Evolutionary conservation across 2,113 vertebrate species (phyloP).

Genomic region (Erpornis zantholeuca): DNA sequence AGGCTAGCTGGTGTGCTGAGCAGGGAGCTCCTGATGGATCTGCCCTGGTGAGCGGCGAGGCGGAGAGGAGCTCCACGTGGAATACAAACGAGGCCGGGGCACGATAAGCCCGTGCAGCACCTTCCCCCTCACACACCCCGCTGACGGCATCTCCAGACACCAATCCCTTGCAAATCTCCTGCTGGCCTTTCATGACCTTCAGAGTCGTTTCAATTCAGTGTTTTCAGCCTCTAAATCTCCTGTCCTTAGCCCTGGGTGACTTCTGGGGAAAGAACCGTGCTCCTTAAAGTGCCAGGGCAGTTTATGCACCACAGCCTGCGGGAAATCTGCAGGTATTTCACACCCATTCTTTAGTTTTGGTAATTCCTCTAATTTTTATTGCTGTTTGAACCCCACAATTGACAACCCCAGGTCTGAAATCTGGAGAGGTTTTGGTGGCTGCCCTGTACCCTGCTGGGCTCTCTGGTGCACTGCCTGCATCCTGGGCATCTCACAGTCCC

Average conservation of each 20-base stretch:
- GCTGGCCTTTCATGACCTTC: slow-evolving; percentile 49
- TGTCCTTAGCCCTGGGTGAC: neutral
- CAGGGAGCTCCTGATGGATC: slow-evolving; percentile 74
- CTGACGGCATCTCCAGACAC: neutral
- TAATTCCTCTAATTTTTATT: neutral
- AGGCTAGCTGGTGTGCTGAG: slow-evolving; percentile 64
- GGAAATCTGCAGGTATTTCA: neutral
- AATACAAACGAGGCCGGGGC: neutral
- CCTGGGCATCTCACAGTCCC: slow-evolving; percentile 29
- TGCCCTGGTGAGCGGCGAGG: neutral
- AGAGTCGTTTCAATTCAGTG: slow-evolving; percentile 12
- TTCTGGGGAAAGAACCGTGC: neutral
- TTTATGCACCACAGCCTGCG: neutral
- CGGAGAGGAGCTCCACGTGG: neutral
- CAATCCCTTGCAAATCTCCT: slow-evolving; percentile 36
- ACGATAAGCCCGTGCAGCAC: neutral
- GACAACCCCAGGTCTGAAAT: neutral
- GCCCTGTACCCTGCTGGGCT: neutral
- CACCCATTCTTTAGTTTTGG: neutral
- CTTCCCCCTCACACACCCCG: neutral
- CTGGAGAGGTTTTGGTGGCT: neutral
- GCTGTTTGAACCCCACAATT: neutral
- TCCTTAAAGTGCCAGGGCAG: neutral
- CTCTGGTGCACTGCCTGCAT: neutral
- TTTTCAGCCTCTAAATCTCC: slow-evolving; percentile 42